These are phyloP conservation scores for Hemicordylus capensis DNA, from an alignment of 2,113 vertebrate species.

Conservation along the genomic window DNA sequence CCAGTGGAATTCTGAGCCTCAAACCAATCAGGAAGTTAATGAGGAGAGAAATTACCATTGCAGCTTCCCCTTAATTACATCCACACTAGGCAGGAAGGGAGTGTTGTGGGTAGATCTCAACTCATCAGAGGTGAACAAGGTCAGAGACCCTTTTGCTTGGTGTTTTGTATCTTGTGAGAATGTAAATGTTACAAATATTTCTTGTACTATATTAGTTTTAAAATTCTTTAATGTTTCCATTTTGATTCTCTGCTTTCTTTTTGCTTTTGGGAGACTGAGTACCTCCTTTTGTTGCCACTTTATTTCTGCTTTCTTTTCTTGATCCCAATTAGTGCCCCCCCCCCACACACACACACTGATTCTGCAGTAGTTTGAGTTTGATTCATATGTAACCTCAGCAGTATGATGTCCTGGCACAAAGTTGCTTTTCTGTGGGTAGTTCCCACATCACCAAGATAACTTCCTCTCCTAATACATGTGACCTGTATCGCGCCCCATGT, in stretches of 20 bases:
- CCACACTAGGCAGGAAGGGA: slow-evolving; percentile 78
- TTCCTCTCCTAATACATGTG: not conserved
- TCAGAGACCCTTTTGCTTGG: slow-evolving; percentile 81
- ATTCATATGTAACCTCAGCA: not conserved
- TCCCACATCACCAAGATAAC: not conserved
- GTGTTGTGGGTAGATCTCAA: slow-evolving; percentile 76
- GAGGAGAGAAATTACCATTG: slow-evolving; percentile 96
- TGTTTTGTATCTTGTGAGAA: slow-evolving; percentile 76
- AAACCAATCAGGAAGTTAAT: slow-evolving; percentile 99
- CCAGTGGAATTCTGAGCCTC: slow-evolving; percentile 86
- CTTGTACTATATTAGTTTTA: slow-evolving; percentile 57
- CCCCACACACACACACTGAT: not conserved
- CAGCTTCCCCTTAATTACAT: slow-evolving; percentile 88
- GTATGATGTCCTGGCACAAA: too few species aligned
- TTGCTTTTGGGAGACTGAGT: not conserved
- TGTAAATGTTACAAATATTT: slow-evolving; percentile 75
- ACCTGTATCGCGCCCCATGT: not conserved
- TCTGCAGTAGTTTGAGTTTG: not conserved
- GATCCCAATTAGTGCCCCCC: not conserved
- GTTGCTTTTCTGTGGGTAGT: not conserved
- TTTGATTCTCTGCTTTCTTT: not conserved
- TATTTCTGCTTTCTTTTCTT: not conserved
- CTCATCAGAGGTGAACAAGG: slow-evolving; percentile 82
- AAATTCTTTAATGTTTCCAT: slow-evolving; percentile 60
- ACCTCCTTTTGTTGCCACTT: not conserved